Evolutionary conservation across 2,113 vertebrate genomes (phyloP).

Genomic region (Dermatemys mawii): DNA sequence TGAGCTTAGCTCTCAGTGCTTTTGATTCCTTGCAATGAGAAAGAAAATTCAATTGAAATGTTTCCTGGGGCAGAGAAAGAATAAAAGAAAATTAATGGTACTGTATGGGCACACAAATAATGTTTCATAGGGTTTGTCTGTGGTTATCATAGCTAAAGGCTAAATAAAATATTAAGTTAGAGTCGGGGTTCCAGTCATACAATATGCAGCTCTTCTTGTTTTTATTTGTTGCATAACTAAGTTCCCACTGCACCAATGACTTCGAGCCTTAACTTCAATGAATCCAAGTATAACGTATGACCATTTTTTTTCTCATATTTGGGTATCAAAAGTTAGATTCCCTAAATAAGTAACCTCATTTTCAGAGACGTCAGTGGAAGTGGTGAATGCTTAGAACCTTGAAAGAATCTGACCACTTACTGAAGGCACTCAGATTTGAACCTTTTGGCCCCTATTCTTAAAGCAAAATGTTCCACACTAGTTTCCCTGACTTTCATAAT

Average conservation of each 20-base stretch:
- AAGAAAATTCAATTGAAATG: slow-evolving; percentile 69
- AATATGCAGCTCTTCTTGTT: slow-evolving; percentile 11
- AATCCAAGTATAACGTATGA: not conserved
- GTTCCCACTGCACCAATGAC: slow-evolving; percentile 4
- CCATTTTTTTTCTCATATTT: not conserved
- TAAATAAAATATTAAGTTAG: slow-evolving; percentile 59
- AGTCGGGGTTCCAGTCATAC: not conserved
- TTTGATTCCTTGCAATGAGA: slow-evolving; percentile 52
- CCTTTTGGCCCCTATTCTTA: not conserved
- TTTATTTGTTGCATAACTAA: not conserved
- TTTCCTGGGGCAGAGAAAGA: slow-evolving; percentile 73
- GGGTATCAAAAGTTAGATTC: not conserved
- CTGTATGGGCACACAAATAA: slow-evolving; percentile 53
- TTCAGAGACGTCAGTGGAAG: not conserved
- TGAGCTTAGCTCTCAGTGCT: slow-evolving; percentile 13
- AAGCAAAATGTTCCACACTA: not conserved
- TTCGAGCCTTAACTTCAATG: not conserved
- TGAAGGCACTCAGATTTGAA: not conserved
- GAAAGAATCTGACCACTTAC: not conserved
- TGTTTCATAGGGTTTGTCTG: slow-evolving; percentile 45
- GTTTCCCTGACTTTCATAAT: not conserved
- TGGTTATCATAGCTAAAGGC: slow-evolving; percentile 54
- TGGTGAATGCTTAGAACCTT: not conserved
- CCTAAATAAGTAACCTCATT: not conserved
- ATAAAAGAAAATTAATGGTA: slow-evolving; percentile 79